A percentile compares a stretch with the other conserved stretches of the same genome.
phyloP scores from a whole-genome alignment of 2,797 vertebrate genomes.

The Fundulus diaphanus region DNA sequence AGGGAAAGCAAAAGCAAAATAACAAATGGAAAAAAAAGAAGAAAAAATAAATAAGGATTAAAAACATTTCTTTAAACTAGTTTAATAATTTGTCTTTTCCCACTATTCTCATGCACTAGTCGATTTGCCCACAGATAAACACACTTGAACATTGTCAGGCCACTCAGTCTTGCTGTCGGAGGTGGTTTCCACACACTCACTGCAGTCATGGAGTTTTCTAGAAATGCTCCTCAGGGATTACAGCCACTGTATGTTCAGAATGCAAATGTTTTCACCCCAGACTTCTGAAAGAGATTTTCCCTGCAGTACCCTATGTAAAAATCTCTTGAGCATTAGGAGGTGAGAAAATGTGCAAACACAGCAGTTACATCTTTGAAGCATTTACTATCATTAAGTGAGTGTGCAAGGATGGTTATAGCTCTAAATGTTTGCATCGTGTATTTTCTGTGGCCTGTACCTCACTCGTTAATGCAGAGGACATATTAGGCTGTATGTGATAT shows the following conservation, averaged over 20 bases:
- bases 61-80: background rate
- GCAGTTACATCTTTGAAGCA: background rate
- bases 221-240: background rate
- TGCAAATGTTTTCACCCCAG: background rate
- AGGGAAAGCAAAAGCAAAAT: background rate
- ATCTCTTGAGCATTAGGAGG: background rate
- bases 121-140: background rate
- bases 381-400: background rate
- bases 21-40: background rate
- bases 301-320: background rate
- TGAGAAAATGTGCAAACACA: background rate
- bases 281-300: background rate
- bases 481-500: background rate
- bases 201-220: background rate
- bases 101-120: no score
- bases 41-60: background rate
- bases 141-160: background rate
- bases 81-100: background rate
- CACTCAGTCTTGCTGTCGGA: background rate
- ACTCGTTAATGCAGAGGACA: background rate
- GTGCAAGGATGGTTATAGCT: background rate
- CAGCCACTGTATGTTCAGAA: background rate
- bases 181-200: background rate
- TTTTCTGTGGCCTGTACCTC: background rate
- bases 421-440: background rate